Percentiles rank a stretch among this genome's conserved stretches.
Evolutionary conservation across 2,113 vertebrate species (phyloP).

Genomic region (Addax nasomaculatus): DNA sequence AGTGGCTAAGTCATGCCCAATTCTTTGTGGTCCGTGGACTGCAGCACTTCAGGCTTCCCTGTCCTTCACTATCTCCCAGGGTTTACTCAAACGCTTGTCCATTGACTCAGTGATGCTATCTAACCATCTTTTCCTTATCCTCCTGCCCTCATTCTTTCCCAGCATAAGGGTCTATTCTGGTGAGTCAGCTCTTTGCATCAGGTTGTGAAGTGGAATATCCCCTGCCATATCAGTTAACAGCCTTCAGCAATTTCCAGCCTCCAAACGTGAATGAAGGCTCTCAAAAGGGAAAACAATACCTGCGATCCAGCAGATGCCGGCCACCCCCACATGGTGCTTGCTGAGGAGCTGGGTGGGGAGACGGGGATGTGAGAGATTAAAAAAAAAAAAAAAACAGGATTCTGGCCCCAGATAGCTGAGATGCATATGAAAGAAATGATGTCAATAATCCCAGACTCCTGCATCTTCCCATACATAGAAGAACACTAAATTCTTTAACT

Average conservation of each 20-base stretch:
- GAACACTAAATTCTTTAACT: background rate
- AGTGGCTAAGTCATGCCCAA: fast-evolving
- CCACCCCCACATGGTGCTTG: background rate
- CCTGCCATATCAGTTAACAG: background rate
- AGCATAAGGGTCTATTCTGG: background rate
- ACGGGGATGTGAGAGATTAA: background rate
- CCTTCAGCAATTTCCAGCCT: background rate
- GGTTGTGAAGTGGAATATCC: background rate
- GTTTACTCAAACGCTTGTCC: background rate
- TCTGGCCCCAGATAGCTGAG: background rate
- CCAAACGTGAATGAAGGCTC: background rate
- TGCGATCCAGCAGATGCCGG: background rate
- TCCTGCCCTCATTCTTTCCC: background rate
- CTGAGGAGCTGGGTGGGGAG: background rate
- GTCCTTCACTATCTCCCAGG: background rate
- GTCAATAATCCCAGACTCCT: background rate
- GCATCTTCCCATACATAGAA: background rate
- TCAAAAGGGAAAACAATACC: background rate
- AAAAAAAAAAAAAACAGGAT: background rate
- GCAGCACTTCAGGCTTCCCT: background rate
- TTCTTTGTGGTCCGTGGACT: background rate
- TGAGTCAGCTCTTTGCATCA: background rate
- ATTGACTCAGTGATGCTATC: background rate
- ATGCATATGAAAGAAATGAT: background rate
- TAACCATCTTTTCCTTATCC: background rate